Percentiles rank a stretch among this genome's conserved stretches.
These are phyloP conservation scores for Lepidurus couesii DNA, from an alignment of 1,140 invertebrate species.

Conservation along the genomic window DNA sequence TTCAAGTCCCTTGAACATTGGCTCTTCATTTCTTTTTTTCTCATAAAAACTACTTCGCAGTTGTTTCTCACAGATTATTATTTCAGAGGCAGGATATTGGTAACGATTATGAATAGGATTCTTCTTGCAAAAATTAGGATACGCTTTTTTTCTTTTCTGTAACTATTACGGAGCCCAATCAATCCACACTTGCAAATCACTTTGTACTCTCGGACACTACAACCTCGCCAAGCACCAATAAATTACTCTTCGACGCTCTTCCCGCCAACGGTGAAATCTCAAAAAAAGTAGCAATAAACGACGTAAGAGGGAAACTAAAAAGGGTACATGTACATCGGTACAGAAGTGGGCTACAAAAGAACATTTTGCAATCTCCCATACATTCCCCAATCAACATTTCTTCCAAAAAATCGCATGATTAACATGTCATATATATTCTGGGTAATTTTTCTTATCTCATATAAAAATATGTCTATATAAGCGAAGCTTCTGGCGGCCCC, in stretches of 20 bases:
- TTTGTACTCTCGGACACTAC: conserved; percentile 21
- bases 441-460: conserved; percentile 1
- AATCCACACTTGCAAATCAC: background rate
- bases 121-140: background rate
- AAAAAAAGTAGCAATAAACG: background rate
- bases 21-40: background rate
- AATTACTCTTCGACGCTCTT: background rate
- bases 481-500: conserved; percentile 12
- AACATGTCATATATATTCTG: conserved; percentile 22
- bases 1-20: background rate
- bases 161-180: background rate
- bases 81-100: conserved; percentile 12
- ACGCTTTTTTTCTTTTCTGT: background rate
- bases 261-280: background rate
- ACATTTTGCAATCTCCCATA: background rate
- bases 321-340: background rate
- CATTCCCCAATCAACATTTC: background rate
- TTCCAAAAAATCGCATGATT: background rate
- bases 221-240: conserved; percentile 11
- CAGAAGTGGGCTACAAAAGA: background rate
- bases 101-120: conserved; percentile 7
- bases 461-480: conserved; percentile 23
- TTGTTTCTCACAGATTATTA: background rate
- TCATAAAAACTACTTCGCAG: background rate
- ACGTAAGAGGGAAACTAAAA: background rate